Evolutionary conservation across 92 coral and sea anemone genomes (phyloP), one percentile per base, ranked within the genome.

Genomic region (Porites cylindrica): DNA sequence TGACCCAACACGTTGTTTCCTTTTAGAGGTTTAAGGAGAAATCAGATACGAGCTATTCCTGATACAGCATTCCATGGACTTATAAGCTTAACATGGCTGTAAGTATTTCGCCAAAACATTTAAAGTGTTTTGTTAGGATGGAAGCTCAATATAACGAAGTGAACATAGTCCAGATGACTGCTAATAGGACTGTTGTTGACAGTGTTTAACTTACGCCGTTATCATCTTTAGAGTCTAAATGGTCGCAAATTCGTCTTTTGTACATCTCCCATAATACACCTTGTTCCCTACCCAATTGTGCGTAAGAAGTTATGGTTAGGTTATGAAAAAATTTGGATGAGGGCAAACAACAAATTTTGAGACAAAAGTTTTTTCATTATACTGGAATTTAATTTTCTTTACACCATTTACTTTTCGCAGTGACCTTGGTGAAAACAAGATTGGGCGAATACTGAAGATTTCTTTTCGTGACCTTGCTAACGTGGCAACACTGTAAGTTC

Each of bases 31-130:
- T 85, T 96, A 59, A 69, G 84, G 17, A 19, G 18, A 32, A 96
- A 96, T 84, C 76, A 79, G 18, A 95, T 96, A 52, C 86, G 87
- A 77, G 58, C 86, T 54, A 87, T 96, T 54, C 99, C 99, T 21
- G 92, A 91, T 67, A 86, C 95, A 14, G 99, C 99, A 0, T 92
- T 96, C 52, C 95, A 95, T 70, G 96, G 96, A n/a, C 85, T 96
- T 19, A 66, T 74, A 14, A 78, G 80, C 1, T 90, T 96, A n/a
- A 14, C 77, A 12, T 56, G 81, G 62, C 88, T 96, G 99, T 96
- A 91, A 86, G 99, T 96, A 66, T 67, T 51, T 51, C 63, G 19
- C 13, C n/a, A 1, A 11, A 16, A 43, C 1, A 52, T 2, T 20
- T 12, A 20, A 68, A 8, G 9, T 68, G 32, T 38, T 5, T 38